Conservation (phyloP, 1,140 invertebrate genomes). For the Hylaeus anthracinus region DNA sequence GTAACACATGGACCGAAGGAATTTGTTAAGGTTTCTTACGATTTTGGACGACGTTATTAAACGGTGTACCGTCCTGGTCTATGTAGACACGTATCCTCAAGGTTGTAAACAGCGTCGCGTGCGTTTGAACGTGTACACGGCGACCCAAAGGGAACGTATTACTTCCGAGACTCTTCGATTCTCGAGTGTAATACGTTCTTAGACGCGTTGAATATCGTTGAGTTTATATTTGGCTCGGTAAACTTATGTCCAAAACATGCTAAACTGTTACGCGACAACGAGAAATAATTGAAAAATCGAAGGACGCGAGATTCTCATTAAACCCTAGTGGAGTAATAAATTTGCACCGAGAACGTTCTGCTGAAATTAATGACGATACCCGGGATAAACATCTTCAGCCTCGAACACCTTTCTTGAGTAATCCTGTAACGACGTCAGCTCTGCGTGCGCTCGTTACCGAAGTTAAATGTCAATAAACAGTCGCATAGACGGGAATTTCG, state of each 20-base stretch:
- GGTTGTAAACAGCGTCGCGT: neutral
- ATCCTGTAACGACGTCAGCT: slow-evolving; percentile 43
- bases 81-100: neutral
- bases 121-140: neutral
- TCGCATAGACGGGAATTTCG: slow-evolving; percentile 46
- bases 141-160: neutral
- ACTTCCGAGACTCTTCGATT: slow-evolving; percentile 11
- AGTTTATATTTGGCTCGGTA: too few relatives aligned
- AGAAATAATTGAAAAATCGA: too few relatives aligned
- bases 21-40: slow-evolving; percentile 17
- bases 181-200: neutral
- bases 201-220: neutral
- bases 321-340: too few relatives aligned
- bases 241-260: too few relatives aligned
- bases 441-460: slow-evolving; percentile 52
- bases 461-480: slow-evolving; percentile 65
- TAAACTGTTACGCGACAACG: too few relatives aligned
- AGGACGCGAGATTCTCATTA: too few relatives aligned
- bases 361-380: too few relatives aligned
- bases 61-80: neutral
- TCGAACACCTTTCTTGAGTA: slow-evolving; percentile 4
- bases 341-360: too few relatives aligned
- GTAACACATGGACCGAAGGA: slow-evolving; percentile 26
- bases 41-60: slow-evolving; percentile 31
- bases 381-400: neutral